phyloP scores from a whole-genome alignment of 2,797 vertebrate species.

The Odontamblyopus rebecca region DNA sequence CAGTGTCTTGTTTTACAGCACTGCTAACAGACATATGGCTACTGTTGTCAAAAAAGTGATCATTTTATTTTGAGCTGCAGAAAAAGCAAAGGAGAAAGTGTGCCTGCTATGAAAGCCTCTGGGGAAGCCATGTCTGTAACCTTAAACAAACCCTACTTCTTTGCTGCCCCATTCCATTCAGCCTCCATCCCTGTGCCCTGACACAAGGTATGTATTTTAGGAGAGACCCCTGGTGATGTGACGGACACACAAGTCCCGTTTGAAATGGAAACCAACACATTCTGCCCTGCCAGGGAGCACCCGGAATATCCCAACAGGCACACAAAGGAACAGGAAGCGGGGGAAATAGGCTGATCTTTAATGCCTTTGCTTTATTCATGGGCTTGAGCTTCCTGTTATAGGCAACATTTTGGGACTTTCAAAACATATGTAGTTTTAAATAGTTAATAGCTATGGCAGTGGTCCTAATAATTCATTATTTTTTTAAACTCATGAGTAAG shows the following conservation, averaged over 20 bases:
- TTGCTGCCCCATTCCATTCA: constrained; percentile 54
- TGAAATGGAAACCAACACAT: constrained; percentile 79
- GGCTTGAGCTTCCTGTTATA: too few relatives aligned
- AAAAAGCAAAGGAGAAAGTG: constrained; percentile 63
- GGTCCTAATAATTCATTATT: too few relatives aligned
- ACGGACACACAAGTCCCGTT: constrained; percentile 73
- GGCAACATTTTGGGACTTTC: too few relatives aligned
- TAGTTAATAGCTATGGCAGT: too few relatives aligned
- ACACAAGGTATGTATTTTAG: constrained; percentile 79
- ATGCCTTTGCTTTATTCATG: constrained; percentile 71
- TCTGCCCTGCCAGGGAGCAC: constrained; percentile 64
- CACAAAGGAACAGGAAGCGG: constrained; percentile 72
- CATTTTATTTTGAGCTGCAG: constrained; percentile 50
- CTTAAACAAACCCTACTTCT: constrained; percentile 63
- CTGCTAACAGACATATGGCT: background rate
- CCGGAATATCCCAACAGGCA: constrained; percentile 70
- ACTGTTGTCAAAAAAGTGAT: background rate
- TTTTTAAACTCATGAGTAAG: too few relatives aligned
- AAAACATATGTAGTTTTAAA: too few relatives aligned
- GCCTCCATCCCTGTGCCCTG: constrained; percentile 46
- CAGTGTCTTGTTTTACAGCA: background rate
- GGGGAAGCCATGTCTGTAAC: constrained; percentile 59
- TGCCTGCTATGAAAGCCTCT: constrained; percentile 50
- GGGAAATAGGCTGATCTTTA: constrained; percentile 81
- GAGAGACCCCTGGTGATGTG: constrained; percentile 76